Evolutionary conservation across 1,140 invertebrate species (phyloP).

Genomic region (Caenorhabditis elegans): DNA sequence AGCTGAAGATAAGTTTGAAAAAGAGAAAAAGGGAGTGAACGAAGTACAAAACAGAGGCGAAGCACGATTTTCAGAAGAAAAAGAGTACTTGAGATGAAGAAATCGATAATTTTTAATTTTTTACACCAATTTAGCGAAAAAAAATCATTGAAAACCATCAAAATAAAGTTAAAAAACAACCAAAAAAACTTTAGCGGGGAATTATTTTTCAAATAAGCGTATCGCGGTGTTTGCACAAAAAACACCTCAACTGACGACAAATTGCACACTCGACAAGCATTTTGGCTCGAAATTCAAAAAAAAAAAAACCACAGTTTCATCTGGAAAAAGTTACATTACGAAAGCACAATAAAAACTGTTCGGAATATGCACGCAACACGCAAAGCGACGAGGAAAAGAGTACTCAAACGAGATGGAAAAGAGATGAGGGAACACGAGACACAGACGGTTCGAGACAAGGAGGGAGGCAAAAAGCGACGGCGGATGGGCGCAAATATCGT

Average conservation of each 20-base stretch:
- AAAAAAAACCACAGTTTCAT: background rate
- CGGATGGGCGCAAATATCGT: conserved; percentile 26
- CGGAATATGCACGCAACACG: conserved; percentile 1
- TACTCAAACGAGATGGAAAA: conserved; percentile 7
- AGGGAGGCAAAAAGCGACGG: conserved; percentile 21
- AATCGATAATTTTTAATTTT: too few relatives aligned
- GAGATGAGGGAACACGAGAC: background rate
- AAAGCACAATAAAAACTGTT: background rate
- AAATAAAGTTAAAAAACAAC: background rate
- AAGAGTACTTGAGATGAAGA: too few relatives aligned
- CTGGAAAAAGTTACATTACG: background rate
- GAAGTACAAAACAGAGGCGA: too few relatives aligned
- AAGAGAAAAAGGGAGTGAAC: too few relatives aligned
- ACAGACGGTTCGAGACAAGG: background rate
- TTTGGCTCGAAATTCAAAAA: too few relatives aligned
- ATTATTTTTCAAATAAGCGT: too few relatives aligned
- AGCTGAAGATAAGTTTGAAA: too few relatives aligned
- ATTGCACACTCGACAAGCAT: too few relatives aligned
- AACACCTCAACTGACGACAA: background rate
- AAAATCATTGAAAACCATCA: too few relatives aligned
- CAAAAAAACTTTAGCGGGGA: too few relatives aligned
- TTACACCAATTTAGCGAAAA: too few relatives aligned
- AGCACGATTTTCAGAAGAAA: too few relatives aligned
- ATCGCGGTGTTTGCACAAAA: background rate
- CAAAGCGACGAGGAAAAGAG: background rate